These are phyloP conservation scores for Pristionchus entomophagus DNA, from an alignment of 2,888 invertebrate genomes.

Conservation along the genomic window DNA sequence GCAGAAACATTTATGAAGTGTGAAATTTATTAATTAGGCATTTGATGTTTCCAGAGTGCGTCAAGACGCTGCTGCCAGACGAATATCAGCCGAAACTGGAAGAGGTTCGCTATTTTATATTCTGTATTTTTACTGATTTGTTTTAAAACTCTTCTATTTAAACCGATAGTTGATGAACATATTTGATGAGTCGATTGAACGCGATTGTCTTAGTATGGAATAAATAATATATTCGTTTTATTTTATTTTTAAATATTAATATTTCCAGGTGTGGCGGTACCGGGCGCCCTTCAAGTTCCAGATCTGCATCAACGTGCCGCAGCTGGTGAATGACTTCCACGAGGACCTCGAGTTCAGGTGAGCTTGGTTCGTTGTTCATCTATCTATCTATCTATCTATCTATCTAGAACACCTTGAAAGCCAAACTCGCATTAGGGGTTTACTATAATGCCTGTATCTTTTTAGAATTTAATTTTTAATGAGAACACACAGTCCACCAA, in stretches of 20 bases:
- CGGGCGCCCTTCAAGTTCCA: constrained; percentile 76
- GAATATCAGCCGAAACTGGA: constrained; percentile 72
- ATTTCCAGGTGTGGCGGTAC: constrained; percentile 73
- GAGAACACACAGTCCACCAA: no score
- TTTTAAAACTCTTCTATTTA: background rate
- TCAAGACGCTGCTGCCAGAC: constrained; percentile 69
- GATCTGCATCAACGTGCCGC: constrained; percentile 71
- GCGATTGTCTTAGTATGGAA: no score
- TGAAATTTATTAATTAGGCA: background rate
- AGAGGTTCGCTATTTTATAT: constrained; percentile 49
- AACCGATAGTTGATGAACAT: no score
- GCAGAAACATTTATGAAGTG: background rate
- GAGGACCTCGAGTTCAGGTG: constrained; percentile 89
- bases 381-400: background rate
- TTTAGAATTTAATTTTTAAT: no score
- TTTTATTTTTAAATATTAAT: background rate
- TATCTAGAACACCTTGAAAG: no score
- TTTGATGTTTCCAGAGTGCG: constrained; percentile 61
- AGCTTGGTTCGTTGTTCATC: background rate
- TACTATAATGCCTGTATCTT: no score
- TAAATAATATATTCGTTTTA: no score
- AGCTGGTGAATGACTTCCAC: constrained; percentile 76
- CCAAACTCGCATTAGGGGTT: no score
- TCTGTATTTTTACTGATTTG: background rate
- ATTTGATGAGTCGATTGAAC: no score